Evolutionary conservation across 2,888 invertebrate genomes (phyloP).

Genomic region (Lutraria lutraria): DNA sequence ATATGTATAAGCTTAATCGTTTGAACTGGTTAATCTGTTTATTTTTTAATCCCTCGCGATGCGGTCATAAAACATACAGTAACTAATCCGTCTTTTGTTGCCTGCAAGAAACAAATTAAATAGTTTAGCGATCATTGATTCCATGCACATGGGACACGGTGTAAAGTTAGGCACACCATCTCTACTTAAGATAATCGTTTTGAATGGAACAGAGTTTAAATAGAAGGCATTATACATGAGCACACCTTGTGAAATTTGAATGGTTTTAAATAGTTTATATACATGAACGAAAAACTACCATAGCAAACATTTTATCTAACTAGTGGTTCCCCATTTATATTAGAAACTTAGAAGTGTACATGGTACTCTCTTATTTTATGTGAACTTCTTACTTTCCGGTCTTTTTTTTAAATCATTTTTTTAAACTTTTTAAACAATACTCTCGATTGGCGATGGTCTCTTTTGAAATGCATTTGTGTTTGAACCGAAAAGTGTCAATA

Average conservation of each 20-base stretch:
- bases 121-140: not conserved
- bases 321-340: too few species aligned
- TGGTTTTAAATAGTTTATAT: not conserved
- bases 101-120: not conserved
- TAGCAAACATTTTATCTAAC: not conserved
- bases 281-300: not conserved
- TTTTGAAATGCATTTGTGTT: too few species aligned
- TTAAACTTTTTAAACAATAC: too few species aligned
- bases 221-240: not conserved
- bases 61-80: conserved; percentile 11
- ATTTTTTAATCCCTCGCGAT: conserved; percentile 33
- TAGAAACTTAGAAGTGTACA: too few species aligned
- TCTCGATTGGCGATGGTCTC: too few species aligned
- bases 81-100: conserved; percentile 4
- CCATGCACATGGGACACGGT: not conserved
- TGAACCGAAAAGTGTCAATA: too few species aligned
- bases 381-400: too few species aligned
- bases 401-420: too few species aligned
- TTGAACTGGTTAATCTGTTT: conserved; percentile 39
- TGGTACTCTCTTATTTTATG: too few species aligned
- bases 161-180: not conserved
- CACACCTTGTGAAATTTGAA: not conserved
- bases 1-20: conserved; percentile 33
- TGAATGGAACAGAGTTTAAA: conserved; percentile 4
- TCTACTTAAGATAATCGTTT: not conserved